Evolutionary conservation across 2,888 invertebrate genomes (phyloP), one percentile per base, ranked within the genome.

Genomic region (Acronicta alni): DNA sequence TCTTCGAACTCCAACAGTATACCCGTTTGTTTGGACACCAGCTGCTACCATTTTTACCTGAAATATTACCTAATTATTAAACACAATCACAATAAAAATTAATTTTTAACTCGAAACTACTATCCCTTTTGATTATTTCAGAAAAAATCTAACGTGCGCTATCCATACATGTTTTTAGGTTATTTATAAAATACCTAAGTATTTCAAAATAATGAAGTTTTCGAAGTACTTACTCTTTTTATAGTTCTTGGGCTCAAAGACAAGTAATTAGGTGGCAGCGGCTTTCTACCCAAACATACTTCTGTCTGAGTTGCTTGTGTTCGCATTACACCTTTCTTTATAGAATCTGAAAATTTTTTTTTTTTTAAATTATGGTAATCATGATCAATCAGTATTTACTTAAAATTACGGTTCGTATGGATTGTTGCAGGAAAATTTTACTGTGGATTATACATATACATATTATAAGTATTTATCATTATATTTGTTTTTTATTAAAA

Each of bases 261-360:
- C 66, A 96, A 94, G 78, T 96, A 95, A 73, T 96, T 95, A 6
- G 97, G 96, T n/a, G 97, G 95, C 48, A 95, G 86, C n/a, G 96
- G 96, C 89, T 96, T 96, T 78, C 96, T 95, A 77, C 96, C 96
- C 82, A 96, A 91, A 83, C 96, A 96, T 26, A 96, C 95, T 93
- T 98, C 98, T 6, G 97, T 98, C 91, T 98, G 98, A 5, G 98
- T 98, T 15, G 98, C 98, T 91, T 98, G 98, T 0, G 98, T 98
- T 88, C 98, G 97, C 98, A 98, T 98, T 0, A 97, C 96, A 37
- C 97, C 96, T 81, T 97, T 96, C 85, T 98, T 98, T 66, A 97
- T 94, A 87, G 97, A 97, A 90, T 98, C 98, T 96, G 95, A 67
- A 90, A 95, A 70, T 12, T 12, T 12, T 2, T 3, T 3, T 30